Conservation (phyloP, 2,113 vertebrate species). For the Pelodiscus sinensis region DNA sequence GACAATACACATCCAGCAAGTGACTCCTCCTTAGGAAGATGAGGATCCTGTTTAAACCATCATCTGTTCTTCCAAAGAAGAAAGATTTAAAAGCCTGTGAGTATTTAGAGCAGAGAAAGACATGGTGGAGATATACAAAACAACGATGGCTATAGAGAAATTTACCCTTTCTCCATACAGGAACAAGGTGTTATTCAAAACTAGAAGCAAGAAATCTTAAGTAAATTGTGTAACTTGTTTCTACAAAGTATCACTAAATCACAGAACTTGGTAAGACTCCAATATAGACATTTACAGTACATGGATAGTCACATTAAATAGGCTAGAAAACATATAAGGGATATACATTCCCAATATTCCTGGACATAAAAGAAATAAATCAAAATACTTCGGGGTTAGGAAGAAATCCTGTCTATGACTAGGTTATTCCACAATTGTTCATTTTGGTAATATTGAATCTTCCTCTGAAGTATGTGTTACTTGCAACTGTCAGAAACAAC, state of each 20-base stretch:
- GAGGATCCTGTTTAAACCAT: too few relatives aligned
- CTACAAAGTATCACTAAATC: too few relatives aligned
- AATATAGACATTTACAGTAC: background rate
- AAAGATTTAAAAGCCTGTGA: background rate
- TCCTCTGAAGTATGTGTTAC: background rate
- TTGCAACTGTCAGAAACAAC: background rate
- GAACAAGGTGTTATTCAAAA: too few relatives aligned
- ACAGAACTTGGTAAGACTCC: too few relatives aligned
- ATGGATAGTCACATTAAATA: background rate
- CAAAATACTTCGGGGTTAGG: background rate
- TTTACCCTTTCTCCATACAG: too few relatives aligned
- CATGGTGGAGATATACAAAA: accelerated
- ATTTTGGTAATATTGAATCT: background rate
- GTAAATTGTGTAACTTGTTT: too few relatives aligned
- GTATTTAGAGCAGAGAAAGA: background rate
- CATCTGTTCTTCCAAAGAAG: background rate
- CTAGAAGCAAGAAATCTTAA: too few relatives aligned
- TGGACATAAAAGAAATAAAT: background rate
- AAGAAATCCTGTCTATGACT: background rate
- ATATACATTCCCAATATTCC: background rate
- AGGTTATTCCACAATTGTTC: background rate
- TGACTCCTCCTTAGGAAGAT: too few relatives aligned
- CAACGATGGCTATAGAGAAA: background rate
- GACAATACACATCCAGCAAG: too few relatives aligned
- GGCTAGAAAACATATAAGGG: background rate